Percentiles rank a stretch among this genome's conserved stretches.
These are phyloP conservation scores for Otocyon megalotis DNA, from an alignment of 2,113 vertebrate species.

Conservation along the genomic window DNA sequence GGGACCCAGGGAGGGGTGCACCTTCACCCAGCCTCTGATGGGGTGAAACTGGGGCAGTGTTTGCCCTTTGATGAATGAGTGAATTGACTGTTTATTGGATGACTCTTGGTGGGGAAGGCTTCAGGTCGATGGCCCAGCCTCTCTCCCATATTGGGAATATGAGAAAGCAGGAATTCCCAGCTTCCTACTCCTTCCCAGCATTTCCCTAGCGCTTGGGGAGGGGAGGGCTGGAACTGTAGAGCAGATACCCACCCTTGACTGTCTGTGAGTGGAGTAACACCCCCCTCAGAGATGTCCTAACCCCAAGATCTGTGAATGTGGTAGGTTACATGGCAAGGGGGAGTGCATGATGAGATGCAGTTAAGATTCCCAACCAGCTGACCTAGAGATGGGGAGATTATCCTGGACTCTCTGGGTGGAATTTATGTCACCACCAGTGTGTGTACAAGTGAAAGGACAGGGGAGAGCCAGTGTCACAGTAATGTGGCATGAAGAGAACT, in stretches of 20 bases:
- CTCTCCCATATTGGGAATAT: background rate
- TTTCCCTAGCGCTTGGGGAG: background rate
- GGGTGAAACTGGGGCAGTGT: too few species aligned
- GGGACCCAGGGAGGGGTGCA: background rate
- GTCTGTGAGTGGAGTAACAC: background rate
- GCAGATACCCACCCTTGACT: fast-evolving
- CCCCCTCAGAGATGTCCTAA: background rate
- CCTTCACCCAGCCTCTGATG: background rate
- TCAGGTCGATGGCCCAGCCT: fast-evolving
- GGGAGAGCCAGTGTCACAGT: background rate
- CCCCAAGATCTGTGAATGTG: background rate
- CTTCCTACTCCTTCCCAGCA: background rate
- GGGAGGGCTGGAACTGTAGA: background rate
- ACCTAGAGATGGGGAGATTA: background rate
- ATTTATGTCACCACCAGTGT: too few species aligned
- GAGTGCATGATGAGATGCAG: background rate
- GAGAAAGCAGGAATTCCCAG: background rate
- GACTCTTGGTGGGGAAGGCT: background rate
- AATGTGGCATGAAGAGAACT: fast-evolving
- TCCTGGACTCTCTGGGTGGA: fast-evolving
- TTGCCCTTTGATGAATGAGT: too few species aligned
- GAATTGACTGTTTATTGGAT: background rate
- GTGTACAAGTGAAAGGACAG: background rate
- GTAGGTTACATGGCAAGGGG: fast-evolving
- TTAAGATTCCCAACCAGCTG: background rate